Conservation (phyloP, 2,797 vertebrate species). For the Hafferia zeledoni region DNA sequence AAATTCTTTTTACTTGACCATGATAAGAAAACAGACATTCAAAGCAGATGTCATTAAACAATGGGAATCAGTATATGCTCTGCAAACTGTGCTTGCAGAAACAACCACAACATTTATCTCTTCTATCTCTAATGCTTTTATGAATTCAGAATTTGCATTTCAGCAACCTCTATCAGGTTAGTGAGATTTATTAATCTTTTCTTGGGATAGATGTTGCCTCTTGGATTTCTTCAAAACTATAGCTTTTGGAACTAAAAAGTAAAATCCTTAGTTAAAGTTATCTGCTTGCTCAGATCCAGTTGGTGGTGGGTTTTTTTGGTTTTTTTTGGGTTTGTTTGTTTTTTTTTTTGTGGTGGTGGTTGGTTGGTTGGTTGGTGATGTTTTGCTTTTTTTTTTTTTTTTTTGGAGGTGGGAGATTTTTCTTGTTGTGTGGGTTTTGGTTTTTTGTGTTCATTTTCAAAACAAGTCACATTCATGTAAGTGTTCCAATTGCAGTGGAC, state of each 20-base stretch:
- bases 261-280: neutral
- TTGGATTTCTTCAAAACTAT: neutral
- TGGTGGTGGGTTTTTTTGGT: neutral
- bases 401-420: fast-evolving
- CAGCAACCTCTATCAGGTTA: neutral
- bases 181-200: neutral
- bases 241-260: neutral
- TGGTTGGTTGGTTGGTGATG: fast-evolving
- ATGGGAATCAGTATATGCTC: neutral
- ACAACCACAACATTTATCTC: neutral
- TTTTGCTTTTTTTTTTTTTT: neutral
- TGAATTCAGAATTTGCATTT: neutral
- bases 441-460: neutral
- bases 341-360: no score
- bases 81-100: neutral
- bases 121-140: neutral
- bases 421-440: neutral
- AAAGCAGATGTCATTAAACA: neutral
- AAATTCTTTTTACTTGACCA: neutral
- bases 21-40: neutral
- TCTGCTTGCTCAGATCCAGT: neutral
- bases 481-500: neutral
- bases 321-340: neutral
- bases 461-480: neutral
- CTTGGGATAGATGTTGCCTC: fast-evolving